Percentiles rank a stretch among this genome's conserved stretches.
phyloP scores from a whole-genome alignment of 2,797 vertebrate genomes.

The Etheostoma nigrum region DNA sequence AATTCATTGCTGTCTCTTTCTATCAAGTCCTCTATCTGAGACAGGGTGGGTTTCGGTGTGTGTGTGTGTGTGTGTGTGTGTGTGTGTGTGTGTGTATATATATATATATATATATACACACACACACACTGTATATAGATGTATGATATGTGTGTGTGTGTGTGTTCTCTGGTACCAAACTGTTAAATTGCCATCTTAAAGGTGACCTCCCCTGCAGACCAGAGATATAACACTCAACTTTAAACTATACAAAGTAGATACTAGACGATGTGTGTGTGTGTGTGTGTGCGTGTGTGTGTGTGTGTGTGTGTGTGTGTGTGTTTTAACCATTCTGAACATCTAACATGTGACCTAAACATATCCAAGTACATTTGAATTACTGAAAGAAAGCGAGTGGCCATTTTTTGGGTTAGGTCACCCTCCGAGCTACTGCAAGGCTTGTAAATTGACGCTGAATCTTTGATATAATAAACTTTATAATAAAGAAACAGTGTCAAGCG shows the following conservation, averaged over 20 bases:
- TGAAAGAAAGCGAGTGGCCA: no score
- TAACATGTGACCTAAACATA: no score
- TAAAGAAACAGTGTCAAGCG: no score
- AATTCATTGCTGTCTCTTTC: conserved; percentile 69
- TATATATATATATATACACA: no score
- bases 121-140: no score
- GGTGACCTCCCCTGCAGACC: conserved; percentile 63
- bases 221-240: conserved; percentile 37
- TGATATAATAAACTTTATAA: no score
- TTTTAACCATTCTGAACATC: conserved; percentile 2
- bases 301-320: conserved; percentile 1
- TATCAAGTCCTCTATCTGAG: conserved; percentile 55
- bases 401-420: no score
- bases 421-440: no score
- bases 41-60: conserved; percentile 8
- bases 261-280: neutral
- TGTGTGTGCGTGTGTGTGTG: conserved; percentile 28
- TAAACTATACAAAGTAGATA: conserved; percentile 39
- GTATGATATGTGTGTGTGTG: neutral
- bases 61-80: conserved; percentile 19
- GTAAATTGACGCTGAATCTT: no score
- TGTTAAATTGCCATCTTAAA: conserved; percentile 56
- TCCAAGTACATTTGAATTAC: no score
- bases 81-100: no score
- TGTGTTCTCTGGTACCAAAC: conserved; percentile 18